Conservation (phyloP, 2,113 vertebrate genomes). For the Melanerpes aurifrons region DNA sequence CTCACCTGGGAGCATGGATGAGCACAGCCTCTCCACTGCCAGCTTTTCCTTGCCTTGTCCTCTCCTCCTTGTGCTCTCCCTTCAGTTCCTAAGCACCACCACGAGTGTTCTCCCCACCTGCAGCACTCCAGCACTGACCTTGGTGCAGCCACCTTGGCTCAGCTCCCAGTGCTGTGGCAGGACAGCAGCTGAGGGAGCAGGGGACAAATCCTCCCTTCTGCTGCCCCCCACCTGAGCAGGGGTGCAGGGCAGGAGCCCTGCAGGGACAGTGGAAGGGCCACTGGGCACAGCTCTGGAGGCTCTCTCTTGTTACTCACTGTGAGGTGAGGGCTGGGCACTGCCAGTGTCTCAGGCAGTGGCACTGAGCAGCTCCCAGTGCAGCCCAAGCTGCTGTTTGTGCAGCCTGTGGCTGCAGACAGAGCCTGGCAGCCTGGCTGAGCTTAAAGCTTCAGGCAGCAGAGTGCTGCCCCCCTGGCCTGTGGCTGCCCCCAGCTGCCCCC, state of each 20-base stretch:
- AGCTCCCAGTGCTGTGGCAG: slow-evolving; percentile 23
- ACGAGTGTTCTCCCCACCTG: not conserved
- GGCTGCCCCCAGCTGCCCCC: too few species aligned
- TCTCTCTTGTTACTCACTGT: not conserved
- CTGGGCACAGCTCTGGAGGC: not conserved
- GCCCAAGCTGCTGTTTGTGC: not conserved
- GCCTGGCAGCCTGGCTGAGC: not conserved
- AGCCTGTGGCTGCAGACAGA: not conserved
- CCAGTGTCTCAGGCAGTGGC: not conserved
- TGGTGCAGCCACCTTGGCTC: slow-evolving; percentile 73
- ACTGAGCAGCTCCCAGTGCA: not conserved
- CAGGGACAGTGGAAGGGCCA: not conserved
- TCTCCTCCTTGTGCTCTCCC: not conserved
- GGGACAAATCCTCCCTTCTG: not conserved
- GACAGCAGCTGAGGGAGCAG: not conserved
- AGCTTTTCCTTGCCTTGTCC: not conserved
- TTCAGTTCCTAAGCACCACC: slow-evolving; percentile 12
- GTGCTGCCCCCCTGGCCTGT: too few species aligned
- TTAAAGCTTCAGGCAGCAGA: not conserved
- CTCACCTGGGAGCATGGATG: not conserved
- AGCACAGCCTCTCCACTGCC: not conserved
- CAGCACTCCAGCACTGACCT: slow-evolving; percentile 55
- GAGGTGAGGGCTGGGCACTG: not conserved
- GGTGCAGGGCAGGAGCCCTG: not conserved
- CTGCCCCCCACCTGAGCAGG: not conserved